Evolutionary conservation across 2,888 invertebrate genomes (phyloP), one percentile per base, ranked within the genome.

Genomic region (Oligia fasciuncula): DNA sequence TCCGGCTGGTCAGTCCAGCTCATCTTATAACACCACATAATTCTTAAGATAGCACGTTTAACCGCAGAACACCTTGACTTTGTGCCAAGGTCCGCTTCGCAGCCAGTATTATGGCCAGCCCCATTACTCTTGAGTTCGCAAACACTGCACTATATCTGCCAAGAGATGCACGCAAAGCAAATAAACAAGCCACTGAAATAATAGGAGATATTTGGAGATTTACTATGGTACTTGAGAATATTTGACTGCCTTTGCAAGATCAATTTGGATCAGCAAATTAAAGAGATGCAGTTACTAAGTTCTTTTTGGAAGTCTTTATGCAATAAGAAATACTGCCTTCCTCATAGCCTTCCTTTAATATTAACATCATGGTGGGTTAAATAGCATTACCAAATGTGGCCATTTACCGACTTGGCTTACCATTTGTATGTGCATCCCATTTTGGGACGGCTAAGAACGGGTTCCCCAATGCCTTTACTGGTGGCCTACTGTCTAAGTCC

Each of bases 61-160:
- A 74, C 46, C 62, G 40, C 63, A 76, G 40, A 67, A 81, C 68
- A 85, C 87, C 80, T 88, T 88, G 87, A 88, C 81, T 80, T 76
- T 49, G 62, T 88, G 87, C 87, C 87, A 87, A 88, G 76, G 81
- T 68, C 71, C 51, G 35, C 57, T 17, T 71, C 74, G 17, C 49
- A 60, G 76, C 62, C 63, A 73, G 46, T 67, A 43, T 86, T 75
- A 80, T 70, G 72, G 77, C 43, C 76, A 73, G 76, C 51, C 63
- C 43, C 43, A 79, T 85, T 65, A 88, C 29, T 81, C 76, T 76
- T n/a, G 23, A 49, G 65, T 40, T 63, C 86, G 66, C 80, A 80
- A 87, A 81, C 78, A 80, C 46, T 77, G 73, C 79, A 73, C 73
- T 77, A 43, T 73, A 76, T 63, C 63, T 88, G 88, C 85, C 87